Conservation (phyloP, 2,888 invertebrate genomes). For the Helicoverpa assulta region DNA sequence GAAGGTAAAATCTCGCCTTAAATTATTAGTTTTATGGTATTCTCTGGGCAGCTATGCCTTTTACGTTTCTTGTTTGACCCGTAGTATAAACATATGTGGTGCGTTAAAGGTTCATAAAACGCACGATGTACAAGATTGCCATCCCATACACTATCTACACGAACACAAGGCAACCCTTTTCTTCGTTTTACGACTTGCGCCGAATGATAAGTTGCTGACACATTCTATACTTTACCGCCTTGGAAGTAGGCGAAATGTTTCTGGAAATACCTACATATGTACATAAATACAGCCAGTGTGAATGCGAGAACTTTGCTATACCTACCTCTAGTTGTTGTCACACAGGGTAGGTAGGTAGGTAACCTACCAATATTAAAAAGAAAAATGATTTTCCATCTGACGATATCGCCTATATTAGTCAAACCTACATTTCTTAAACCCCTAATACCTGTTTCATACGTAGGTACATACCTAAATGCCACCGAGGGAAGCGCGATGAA, state of each 20-base stretch:
- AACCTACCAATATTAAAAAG: no score
- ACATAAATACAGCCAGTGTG: background rate
- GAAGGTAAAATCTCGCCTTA: background rate
- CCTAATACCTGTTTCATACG: no score
- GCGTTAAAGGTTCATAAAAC: constrained; percentile 45
- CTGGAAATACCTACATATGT: background rate
- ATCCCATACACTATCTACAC: constrained; percentile 38
- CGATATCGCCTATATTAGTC: no score
- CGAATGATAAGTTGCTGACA: constrained; percentile 59
- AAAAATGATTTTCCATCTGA: no score
- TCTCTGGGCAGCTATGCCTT: no score
- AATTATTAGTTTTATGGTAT: background rate
- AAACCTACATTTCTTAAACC: no score
- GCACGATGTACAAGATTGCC: constrained; percentile 44
- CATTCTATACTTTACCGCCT: constrained; percentile 26
- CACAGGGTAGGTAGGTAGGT: background rate
- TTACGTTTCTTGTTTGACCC: constrained; percentile 6
- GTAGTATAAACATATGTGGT: constrained; percentile 13
- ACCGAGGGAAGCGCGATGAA: no score
- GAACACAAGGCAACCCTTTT: constrained; percentile 52
- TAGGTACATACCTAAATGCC: no score
- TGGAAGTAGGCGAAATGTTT: constrained; percentile 8
- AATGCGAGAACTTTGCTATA: background rate
- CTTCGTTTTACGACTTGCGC: constrained; percentile 44
- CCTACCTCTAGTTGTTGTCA: background rate